phyloP scores from a whole-genome alignment of 2,113 vertebrate genomes.

The Cygnus atratus region DNA sequence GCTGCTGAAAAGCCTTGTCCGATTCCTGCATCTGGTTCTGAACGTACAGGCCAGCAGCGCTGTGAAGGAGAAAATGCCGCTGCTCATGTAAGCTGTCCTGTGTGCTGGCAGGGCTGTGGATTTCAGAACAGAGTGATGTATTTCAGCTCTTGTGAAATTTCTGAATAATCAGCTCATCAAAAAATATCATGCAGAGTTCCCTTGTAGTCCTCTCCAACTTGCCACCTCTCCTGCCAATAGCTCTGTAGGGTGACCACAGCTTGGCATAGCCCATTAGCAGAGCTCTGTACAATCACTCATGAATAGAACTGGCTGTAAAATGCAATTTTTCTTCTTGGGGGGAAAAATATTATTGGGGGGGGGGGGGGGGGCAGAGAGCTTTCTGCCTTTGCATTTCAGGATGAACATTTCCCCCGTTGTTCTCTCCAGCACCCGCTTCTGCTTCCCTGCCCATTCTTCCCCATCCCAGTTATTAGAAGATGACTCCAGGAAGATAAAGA shows the following conservation, averaged over 20 bases:
- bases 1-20: slow-evolving; percentile 14
- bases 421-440: background rate
- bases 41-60: background rate
- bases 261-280: slow-evolving; percentile 59
- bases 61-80: slow-evolving; percentile 17
- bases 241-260: slow-evolving; percentile 51
- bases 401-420: background rate
- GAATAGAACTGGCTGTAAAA: slow-evolving; percentile 23
- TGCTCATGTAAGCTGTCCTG: slow-evolving; percentile 47
- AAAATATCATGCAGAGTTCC: slow-evolving; percentile 60
- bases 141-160: slow-evolving; percentile 54
- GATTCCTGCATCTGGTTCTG: background rate
- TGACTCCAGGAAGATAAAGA: background rate
- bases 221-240: slow-evolving; percentile 54
- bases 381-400: background rate
- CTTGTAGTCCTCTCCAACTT: slow-evolving; percentile 57
- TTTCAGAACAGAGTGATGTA: slow-evolving; percentile 50
- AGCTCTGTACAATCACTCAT: slow-evolving; percentile 36
- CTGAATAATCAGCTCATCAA: slow-evolving; percentile 70
- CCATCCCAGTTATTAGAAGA: background rate
- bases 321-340: background rate
- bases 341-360: background rate
- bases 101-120: slow-evolving; percentile 17
- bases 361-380: background rate
- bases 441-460: background rate